Base-by-base conservation (phyloP, 2,797 vertebrate species). In the Sebastes taczanowskii region DNA sequence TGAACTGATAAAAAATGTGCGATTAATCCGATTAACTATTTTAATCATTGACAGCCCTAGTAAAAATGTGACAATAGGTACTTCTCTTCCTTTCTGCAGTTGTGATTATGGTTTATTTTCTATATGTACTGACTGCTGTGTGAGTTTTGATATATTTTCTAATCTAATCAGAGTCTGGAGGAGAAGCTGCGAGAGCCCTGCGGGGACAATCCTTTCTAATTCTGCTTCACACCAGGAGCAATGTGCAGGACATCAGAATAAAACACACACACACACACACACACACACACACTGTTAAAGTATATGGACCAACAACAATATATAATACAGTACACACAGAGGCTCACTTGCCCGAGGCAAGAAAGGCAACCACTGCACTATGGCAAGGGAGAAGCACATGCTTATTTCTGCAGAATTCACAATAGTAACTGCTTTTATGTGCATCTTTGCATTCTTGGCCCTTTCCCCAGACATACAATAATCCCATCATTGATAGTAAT, bases 381-480 rank as follows among this genome's bases (percentile, higher is more conserved):
- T 49, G 10, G 27, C 23, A 66, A 77, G 13, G 5, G 53, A 67
- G 49, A 62, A 59, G 58, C 42, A 27, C 18, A 77, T 72, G 30
- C 27, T 69, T 69, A 66, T 77, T 72, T 73, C 38, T 16, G 35
- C 46, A 64, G 73, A 61, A 74, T 81, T 91, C 77, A 71, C 75
- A 80, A 78, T 73, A 68, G 73, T 63, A 88, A 86, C 77, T 30
- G 66, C 42, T 62, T 88, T 78, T 66, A 34, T 65, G 14, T 60
- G 7, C 29, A 27, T 70, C 11, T 72, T 58, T 83, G 34, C 10
- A 61, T 49, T 65, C 52, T 64, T 78, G 27, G 46, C 58, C 60
- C 53, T 85, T 62, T 23, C 46, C 8, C 18, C 58, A 34, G 46
- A 65, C 38, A 60, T 71, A 35, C 18, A 77, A 29, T 77, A 66